Percentiles rank a stretch among this genome's conserved stretches.
phyloP scores from a whole-genome alignment of 1,140 invertebrate species.

The Pseudachorutes palmiensis region DNA sequence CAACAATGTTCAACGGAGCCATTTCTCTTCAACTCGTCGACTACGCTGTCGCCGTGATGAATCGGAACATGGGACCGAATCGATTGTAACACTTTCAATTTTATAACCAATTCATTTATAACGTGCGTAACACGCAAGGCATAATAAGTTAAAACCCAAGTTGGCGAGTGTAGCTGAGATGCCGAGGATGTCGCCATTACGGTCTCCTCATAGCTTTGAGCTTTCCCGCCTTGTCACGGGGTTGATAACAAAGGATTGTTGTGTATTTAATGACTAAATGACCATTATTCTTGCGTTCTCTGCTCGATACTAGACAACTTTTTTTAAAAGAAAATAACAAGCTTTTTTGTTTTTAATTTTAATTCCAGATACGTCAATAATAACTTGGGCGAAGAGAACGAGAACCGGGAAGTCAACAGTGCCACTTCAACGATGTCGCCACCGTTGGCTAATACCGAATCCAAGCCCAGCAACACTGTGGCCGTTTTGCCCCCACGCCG shows the following conservation, averaged over 20 bases:
- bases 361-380: constrained; percentile 35
- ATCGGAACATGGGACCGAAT: not conserved
- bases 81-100: not conserved
- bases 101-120: no score
- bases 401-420: constrained; percentile 10
- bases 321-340: no score
- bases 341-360: constrained; percentile 1
- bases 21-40: not conserved
- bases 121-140: no score
- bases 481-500: constrained; percentile 46
- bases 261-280: no score
- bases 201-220: no score
- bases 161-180: no score
- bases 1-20: not conserved
- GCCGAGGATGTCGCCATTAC: no score
- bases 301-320: no score
- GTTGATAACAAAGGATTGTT: no score
- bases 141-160: no score
- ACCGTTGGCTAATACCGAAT: constrained; percentile 30
- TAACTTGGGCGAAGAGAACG: constrained; percentile 33
- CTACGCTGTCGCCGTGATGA: constrained; percentile 6
- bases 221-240: no score
- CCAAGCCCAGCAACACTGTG: constrained; percentile 30
- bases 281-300: no score
- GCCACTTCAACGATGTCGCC: constrained; percentile 25